Conservation (phyloP, 2,888 invertebrate genomes). For the Acronicta psi region DNA sequence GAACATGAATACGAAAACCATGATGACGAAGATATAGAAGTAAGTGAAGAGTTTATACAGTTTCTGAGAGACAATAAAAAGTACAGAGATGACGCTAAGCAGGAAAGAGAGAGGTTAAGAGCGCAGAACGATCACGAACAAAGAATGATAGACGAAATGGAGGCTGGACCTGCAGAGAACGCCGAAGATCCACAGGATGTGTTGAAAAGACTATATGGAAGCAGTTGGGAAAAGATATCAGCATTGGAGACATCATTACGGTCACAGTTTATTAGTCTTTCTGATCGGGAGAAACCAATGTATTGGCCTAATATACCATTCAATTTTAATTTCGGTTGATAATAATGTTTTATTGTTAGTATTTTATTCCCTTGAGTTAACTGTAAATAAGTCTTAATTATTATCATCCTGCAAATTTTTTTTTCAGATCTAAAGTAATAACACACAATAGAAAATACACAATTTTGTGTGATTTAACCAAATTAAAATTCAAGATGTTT, state of each 20-base stretch:
- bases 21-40: constrained; percentile 75
- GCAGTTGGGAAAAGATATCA: constrained; percentile 90
- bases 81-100: constrained; percentile 80
- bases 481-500: no score
- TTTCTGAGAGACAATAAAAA: constrained; percentile 90
- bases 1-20: constrained; percentile 56
- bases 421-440: no score
- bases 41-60: constrained; percentile 90
- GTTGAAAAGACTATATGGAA: constrained; percentile 90
- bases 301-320: constrained; percentile 93
- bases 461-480: no score
- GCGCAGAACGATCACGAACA: constrained; percentile 56
- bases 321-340: constrained; percentile 76
- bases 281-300: constrained; percentile 89
- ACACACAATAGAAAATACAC: no score
- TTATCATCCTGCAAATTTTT: no score
- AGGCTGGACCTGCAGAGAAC: constrained; percentile 60
- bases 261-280: constrained; percentile 90
- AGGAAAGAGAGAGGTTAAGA: constrained; percentile 70
- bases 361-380: background rate
- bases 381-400: no score
- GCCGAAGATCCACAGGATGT: constrained; percentile 70
- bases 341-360: background rate
- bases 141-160: constrained; percentile 44
- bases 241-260: constrained; percentile 93